Conservation (phyloP, 2,888 invertebrate genomes). For the Cepaea hortensis region DNA sequence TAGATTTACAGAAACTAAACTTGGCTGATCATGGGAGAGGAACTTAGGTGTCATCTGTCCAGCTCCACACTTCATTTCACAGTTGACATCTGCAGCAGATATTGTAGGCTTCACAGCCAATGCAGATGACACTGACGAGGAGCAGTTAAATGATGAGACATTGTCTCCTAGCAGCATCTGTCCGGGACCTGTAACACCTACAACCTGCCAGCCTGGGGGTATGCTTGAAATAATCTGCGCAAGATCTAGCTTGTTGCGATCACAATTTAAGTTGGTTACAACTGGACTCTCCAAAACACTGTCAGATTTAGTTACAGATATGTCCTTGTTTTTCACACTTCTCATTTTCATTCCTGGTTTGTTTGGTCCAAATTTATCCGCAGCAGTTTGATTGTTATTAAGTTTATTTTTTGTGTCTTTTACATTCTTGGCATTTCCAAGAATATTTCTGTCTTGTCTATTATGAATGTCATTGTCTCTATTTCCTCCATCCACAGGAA, state of each 20-base stretch:
- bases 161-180: background rate
- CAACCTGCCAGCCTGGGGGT: slow-evolving; percentile 46
- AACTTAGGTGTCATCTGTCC: background rate
- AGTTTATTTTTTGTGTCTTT: background rate
- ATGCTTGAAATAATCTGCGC: slow-evolving; percentile 43
- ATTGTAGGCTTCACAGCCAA: background rate
- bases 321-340: background rate
- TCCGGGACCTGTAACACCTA: slow-evolving; percentile 38
- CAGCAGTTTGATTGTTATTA: background rate
- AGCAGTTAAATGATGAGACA: background rate
- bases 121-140: background rate
- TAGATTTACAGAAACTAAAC: slow-evolving; percentile 39
- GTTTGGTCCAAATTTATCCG: background rate
- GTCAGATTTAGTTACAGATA: slow-evolving; percentile 1
- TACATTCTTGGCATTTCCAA: background rate
- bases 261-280: background rate
- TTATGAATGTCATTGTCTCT: background rate
- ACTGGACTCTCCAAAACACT: background rate
- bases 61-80: background rate
- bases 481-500: slow-evolving; percentile 3
- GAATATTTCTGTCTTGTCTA: background rate
- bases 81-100: background rate
- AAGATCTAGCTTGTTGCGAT: slow-evolving; percentile 19
- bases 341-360: background rate
- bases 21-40: slow-evolving; percentile 26